Evolutionary conservation across 2,113 vertebrate species (phyloP).

Genomic region (Agelaius phoeniceus): DNA sequence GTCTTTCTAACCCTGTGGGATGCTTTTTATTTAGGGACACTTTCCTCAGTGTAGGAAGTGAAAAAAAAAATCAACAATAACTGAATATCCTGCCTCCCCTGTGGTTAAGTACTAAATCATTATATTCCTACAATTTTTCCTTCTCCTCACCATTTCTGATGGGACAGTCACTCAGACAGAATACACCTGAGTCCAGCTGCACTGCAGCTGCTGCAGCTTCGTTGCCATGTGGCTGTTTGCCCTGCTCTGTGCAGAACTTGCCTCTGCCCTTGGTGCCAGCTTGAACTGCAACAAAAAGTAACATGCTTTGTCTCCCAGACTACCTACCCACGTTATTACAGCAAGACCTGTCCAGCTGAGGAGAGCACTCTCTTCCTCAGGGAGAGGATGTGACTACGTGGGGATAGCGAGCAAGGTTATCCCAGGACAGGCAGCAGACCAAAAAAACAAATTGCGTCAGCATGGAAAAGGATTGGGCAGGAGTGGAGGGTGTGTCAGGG

Average conservation of each 20-base stretch:
- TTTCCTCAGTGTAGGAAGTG: not conserved
- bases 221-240: not conserved
- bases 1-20: not conserved
- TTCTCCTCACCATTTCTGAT: not conserved
- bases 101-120: not conserved
- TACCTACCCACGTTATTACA: not conserved
- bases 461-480: constrained; percentile 27
- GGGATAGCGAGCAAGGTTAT: constrained; percentile 5
- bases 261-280: not conserved
- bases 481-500: constrained; percentile 18
- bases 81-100: not conserved
- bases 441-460: constrained; percentile 57
- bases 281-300: not conserved
- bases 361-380: not conserved
- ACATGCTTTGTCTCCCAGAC: not conserved
- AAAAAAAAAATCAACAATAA: not conserved
- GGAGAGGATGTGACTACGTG: not conserved
- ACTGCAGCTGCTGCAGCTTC: not conserved
- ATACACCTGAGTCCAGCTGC: fast-evolving
- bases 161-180: not conserved
- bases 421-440: constrained; percentile 37
- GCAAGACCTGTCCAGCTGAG: not conserved
- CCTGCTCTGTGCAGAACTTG: not conserved
- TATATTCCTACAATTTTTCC: not conserved
- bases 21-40: not conserved